Conservation (phyloP, 2,113 vertebrate species). For the Calyptommatus sinebrachiatus region DNA sequence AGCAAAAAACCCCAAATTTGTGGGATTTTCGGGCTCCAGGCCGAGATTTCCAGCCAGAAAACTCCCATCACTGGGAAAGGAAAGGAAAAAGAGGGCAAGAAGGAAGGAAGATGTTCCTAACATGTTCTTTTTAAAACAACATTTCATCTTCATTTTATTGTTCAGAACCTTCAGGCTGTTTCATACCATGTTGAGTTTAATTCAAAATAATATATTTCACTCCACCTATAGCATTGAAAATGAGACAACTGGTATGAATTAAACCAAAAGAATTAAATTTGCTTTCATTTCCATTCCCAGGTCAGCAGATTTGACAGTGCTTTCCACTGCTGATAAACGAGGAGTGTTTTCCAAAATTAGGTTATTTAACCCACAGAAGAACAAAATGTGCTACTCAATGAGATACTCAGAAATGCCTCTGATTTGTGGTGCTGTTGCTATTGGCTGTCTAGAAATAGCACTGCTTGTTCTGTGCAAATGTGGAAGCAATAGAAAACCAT, state of each 20-base stretch:
- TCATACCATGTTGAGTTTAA: neutral
- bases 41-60: too few species aligned
- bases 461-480: too few species aligned
- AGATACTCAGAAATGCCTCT: neutral
- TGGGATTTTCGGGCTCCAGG: too few species aligned
- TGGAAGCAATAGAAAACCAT: too few species aligned
- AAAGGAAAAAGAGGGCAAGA: too few species aligned
- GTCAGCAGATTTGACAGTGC: neutral
- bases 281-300: neutral
- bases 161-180: neutral
- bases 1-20: too few species aligned
- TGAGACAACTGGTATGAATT: neutral
- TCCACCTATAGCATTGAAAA: neutral
- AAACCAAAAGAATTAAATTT: neutral
- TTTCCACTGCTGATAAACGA: conserved; percentile 10
- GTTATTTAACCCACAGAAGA: conserved; percentile 5
- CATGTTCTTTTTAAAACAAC: too few species aligned
- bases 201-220: neutral
- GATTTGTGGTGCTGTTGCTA: neutral
- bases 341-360: conserved; percentile 6
- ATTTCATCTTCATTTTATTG: too few species aligned
- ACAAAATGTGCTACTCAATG: conserved; percentile 3
- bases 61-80: too few species aligned
- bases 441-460: neutral
- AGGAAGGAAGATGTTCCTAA: too few species aligned